Evolutionary conservation across 2,888 invertebrate species (phyloP), one percentile per base, ranked within the genome.

Genomic region (Aphrophora alni): DNA sequence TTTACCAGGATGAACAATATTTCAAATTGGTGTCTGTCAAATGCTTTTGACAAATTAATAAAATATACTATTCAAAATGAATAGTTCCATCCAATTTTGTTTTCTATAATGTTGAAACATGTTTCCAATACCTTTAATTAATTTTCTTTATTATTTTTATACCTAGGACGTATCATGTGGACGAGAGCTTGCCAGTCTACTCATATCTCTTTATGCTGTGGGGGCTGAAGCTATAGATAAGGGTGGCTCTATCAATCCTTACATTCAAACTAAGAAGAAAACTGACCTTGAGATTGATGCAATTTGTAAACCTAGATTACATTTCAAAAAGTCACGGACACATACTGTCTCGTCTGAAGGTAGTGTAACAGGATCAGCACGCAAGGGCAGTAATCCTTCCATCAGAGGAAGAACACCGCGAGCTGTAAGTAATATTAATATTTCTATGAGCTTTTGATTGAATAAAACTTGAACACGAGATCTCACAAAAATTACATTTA

Each of bases 131-230:
- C 7, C 21, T 70, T 25, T 2, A 77, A 7, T 44, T 24, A 51
- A n/a, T n/a, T n/a, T n/a, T n/a, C n/a, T n/a, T n/a, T n/a, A n/a
- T n/a, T n/a, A n/a, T n/a, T 14, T 44, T 44, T 44, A 44, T 44
- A 10, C 17, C 1, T 86, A 92, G 88, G 91, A 91, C 4, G 86
- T 92, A 33, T 91, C 92, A 17, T 92, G 92, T 86, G 91, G 91
- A 81, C 90, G 91, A 1, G 92, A 92, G 86, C 88, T 92, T 83
- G 90, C 91, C 81, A 91, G 91, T 10, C 89, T 92, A 71, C 89
- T 92, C 77, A 89, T 92, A 68, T 92, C 92, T 87, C 85, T 92
- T 83, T 92, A 90, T 80, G 89, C 88, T 0, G 87, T 89, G 7
- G 33, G 85, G 84, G 82, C 84, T n/a, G 82, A 84, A 28, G 78